Base-by-base conservation (phyloP, 2,113 vertebrate species). In the Acrocephalus kingi region DNA sequence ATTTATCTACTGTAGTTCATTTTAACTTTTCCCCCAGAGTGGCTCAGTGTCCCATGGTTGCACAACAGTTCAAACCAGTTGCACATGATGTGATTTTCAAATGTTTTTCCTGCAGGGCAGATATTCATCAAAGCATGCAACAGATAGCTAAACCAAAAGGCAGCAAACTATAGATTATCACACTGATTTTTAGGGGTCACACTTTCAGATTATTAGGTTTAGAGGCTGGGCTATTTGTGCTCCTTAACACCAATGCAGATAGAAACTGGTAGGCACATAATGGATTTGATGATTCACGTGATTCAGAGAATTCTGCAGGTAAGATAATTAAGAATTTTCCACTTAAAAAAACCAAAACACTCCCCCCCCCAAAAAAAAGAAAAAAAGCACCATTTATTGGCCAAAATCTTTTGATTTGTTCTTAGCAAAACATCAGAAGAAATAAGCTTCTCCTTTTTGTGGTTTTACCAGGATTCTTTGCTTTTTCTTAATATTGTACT, bases 1-100 rank as follows among this genome's bases (percentile, higher is more conserved):
- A 97, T 98, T 97, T 97, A 94, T 97, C 91, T 96, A 89, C 90
- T 92, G n/a, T 64, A 93, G 91, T 97, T 98, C 95, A 93, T 97
- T 97, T 97, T 95, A 94, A 96, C 81, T 94, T 97, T 97, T 97
- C 52, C 87, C 85, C 63, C 88, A 71, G 89, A 97, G 95, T 97
- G 64, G 90, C 85, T 98, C 87, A 92, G 92, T 96, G 94, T 97
- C 96, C 95, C 43, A 3, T 94, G 94, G 82, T 96, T 98, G 89
- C 71, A 35, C 89, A 96, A 93, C 90, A 96, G 95, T 95, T 97
- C 96, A 94, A 96, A 96, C 69, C 89, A 94, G 95, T 93, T 96
- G 96, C 94, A 83, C 91, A 77, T 83, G 87, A 94, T 96, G 84
- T 79, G 66, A 96, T 97, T 97, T 97, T 97, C 87, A 15, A 92